Percentiles rank a stretch among this genome's conserved stretches.
These are phyloP conservation scores for Sceliomorpha sp. DNA, from an alignment of 2,888 invertebrate genomes.

Conservation along the genomic window DNA sequence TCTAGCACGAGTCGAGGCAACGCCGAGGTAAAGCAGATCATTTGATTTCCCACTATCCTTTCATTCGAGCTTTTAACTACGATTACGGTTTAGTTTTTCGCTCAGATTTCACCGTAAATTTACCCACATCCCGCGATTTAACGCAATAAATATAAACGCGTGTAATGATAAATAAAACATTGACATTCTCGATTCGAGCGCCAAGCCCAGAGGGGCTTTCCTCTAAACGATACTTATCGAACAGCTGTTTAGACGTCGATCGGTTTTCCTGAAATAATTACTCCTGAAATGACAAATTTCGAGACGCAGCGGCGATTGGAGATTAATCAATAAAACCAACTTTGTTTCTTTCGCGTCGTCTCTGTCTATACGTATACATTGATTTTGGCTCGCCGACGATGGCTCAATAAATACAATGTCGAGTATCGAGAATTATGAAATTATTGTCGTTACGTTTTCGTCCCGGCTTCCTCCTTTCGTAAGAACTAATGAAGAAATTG, in stretches of 20 bases:
- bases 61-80: constrained; percentile 4
- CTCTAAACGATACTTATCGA: no score
- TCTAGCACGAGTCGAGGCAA: constrained; percentile 20
- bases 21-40: constrained; percentile 33
- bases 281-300: no score
- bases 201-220: no score
- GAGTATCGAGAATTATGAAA: constrained; percentile 30
- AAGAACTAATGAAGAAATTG: constrained; percentile 40
- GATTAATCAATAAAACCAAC: no score
- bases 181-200: no score
- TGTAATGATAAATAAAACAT: neutral
- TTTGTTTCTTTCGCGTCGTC: no score
- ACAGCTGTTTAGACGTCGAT: no score
- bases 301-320: no score
- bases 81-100: constrained; percentile 26
- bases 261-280: no score
- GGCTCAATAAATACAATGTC: constrained; percentile 4
- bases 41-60: constrained; percentile 23
- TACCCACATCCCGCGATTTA: no score
- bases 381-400: constrained; percentile 23
- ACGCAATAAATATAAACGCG: constrained; percentile 15
- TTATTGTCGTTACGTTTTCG: constrained; percentile 46
- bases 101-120: neutral
- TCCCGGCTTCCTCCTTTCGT: constrained; percentile 31
- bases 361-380: no score